Conservation (phyloP, 2,797 vertebrate species). For the Pangasius macronema region DNA sequence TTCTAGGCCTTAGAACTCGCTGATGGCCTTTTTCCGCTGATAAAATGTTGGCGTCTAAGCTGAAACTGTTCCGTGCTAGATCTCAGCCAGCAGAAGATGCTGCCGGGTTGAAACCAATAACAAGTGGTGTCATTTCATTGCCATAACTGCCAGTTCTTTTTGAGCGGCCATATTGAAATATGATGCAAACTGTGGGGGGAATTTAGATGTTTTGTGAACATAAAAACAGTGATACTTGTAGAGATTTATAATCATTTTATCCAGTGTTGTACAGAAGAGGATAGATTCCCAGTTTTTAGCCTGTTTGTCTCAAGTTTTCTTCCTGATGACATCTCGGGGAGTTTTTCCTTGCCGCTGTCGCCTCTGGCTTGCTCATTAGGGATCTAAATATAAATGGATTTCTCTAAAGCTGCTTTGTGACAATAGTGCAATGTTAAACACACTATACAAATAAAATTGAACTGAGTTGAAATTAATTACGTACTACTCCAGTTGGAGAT, state of each 20-base stretch:
- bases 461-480: not conserved
- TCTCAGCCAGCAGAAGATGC: not conserved
- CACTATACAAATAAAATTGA: not conserved
- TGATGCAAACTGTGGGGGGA: not conserved
- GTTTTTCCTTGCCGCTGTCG: not conserved
- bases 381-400: conserved; percentile 7
- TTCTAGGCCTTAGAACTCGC: not conserved
- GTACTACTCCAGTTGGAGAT: not conserved
- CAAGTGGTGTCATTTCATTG: not conserved
- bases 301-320: not conserved
- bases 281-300: not conserved
- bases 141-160: not conserved
- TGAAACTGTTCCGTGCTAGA: no score
- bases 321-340: not conserved
- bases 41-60: not conserved
- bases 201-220: not conserved
- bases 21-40: not conserved
- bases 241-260: not conserved
- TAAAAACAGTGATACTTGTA: not conserved
- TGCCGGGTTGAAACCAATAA: not conserved
- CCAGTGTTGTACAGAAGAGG: not conserved
- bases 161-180: not conserved
- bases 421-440: not conserved
- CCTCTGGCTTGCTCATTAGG: not conserved
- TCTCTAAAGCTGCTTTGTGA: not conserved